Evolutionary conservation across 2,113 vertebrate genomes (phyloP).

Genomic region (Vicugna pacos): DNA sequence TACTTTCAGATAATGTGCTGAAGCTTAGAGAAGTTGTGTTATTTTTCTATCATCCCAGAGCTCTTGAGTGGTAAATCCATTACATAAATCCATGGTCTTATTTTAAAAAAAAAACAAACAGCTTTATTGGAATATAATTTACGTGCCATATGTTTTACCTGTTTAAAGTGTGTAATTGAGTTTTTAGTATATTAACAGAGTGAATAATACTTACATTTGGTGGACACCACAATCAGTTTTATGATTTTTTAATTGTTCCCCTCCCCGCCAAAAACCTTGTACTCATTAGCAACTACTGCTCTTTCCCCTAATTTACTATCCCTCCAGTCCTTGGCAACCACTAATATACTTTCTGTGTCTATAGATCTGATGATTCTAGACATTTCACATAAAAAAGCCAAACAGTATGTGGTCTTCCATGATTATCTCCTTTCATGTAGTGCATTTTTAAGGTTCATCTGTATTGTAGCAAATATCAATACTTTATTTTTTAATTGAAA

Average conservation of each 20-base stretch:
- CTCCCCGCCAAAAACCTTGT: not conserved
- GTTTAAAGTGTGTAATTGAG: not conserved
- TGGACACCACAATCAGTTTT: not conserved
- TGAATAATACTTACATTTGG: not conserved
- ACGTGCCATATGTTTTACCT: not conserved
- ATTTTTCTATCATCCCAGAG: not conserved
- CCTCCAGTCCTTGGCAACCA: not conserved
- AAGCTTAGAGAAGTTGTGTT: not conserved
- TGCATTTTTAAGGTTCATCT: not conserved
- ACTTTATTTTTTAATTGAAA: not conserved
- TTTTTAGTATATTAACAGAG: not conserved
- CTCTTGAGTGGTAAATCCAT: not conserved
- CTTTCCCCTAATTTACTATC: not conserved
- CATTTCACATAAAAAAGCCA: not conserved
- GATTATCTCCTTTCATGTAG: not conserved
- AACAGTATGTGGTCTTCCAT: not conserved
- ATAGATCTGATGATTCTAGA: not conserved
- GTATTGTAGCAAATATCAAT: accelerated
- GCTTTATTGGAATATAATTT: not conserved
- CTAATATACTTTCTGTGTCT: not conserved
- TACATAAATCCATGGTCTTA: not conserved
- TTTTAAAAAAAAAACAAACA: not conserved
- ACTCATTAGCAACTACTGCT: not conserved
- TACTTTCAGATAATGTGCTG: not conserved
- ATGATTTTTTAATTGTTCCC: not conserved